Percentiles rank a stretch among this genome's conserved stretches.
Evolutionary conservation across 2,113 vertebrate species (phyloP).

Genomic region (Python bivittatus): DNA sequence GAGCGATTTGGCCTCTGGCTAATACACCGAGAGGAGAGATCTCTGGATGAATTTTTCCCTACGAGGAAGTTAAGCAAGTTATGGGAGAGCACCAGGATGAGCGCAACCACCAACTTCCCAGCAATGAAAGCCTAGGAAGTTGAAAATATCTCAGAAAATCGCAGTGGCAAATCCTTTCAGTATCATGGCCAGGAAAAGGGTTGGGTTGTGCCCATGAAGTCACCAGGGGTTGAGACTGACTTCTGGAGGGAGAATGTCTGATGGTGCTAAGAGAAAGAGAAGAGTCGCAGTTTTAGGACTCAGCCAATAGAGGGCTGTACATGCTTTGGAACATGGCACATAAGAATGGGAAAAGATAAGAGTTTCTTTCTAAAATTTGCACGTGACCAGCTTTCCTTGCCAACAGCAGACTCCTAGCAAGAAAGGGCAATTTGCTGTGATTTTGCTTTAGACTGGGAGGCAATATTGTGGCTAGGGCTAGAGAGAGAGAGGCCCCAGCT

Average conservation of each 20-base stretch:
- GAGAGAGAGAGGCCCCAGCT: not conserved
- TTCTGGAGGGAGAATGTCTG: not conserved
- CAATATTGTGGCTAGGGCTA: not conserved
- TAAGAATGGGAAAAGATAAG: not conserved
- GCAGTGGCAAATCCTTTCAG: not conserved
- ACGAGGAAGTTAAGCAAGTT: not conserved
- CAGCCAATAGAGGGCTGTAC: slow-evolving; percentile 49
- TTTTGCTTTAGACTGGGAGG: not conserved
- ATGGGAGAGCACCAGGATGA: not conserved
- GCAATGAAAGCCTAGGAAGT: not conserved
- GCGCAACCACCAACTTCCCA: not conserved
- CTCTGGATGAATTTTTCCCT: not conserved
- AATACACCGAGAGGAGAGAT: not conserved
- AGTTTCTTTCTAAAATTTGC: not conserved
- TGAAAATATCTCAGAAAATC: rapidly evolving
- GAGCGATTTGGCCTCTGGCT: not conserved
- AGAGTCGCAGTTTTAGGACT: not conserved
- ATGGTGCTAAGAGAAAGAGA: not conserved
- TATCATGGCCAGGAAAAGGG: not conserved
- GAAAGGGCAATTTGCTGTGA: not conserved
- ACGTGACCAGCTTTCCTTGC: rapidly evolving
- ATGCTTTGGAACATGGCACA: slow-evolving; percentile 20
- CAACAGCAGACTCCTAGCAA: not conserved
- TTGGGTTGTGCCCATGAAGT: not conserved
- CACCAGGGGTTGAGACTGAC: not conserved